Percentiles rank a stretch among this genome's conserved stretches.
phyloP scores from a whole-genome alignment of 2,113 vertebrate species.

The Calypte anna region DNA sequence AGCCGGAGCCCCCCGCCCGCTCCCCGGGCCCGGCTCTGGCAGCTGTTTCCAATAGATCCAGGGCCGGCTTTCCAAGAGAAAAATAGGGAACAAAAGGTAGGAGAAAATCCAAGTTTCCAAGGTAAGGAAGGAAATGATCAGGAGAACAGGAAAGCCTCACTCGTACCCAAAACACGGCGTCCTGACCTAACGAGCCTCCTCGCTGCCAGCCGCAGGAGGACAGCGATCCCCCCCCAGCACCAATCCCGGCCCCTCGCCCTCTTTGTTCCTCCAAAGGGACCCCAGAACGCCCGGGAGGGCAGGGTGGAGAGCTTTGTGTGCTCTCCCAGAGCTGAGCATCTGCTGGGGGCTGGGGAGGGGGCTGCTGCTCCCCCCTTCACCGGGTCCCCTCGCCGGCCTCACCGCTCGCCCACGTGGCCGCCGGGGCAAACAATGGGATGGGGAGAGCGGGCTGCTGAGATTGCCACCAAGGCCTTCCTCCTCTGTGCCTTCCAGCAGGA shows the following conservation, averaged over 20 bases:
- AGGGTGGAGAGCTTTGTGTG: constrained; percentile 73
- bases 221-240: background rate
- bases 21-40: background rate
- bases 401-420: constrained; percentile 33
- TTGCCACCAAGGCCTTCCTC: constrained; percentile 12
- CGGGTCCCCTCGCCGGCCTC: constrained; percentile 42
- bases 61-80: constrained; percentile 9
- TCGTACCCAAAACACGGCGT: constrained; percentile 47
- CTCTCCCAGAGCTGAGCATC: constrained; percentile 68
- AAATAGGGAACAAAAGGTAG: constrained; percentile 64
- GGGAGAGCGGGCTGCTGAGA: background rate
- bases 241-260: background rate
- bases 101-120: constrained; percentile 68
- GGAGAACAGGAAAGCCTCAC: constrained; percentile 63
- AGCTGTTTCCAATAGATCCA: constrained; percentile 60
- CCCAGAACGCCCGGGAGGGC: constrained; percentile 65
- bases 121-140: constrained; percentile 75
- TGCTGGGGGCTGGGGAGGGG: constrained; percentile 1
- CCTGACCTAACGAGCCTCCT: constrained; percentile 36
- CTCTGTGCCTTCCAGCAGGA: background rate
- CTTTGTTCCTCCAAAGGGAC: constrained; percentile 72
- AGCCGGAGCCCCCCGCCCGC: background rate
- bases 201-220: background rate
- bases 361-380: background rate
- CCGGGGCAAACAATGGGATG: constrained; percentile 53